Evolutionary conservation across 2,888 invertebrate species (phyloP).

Genomic region (Lathronympha strigana): DNA sequence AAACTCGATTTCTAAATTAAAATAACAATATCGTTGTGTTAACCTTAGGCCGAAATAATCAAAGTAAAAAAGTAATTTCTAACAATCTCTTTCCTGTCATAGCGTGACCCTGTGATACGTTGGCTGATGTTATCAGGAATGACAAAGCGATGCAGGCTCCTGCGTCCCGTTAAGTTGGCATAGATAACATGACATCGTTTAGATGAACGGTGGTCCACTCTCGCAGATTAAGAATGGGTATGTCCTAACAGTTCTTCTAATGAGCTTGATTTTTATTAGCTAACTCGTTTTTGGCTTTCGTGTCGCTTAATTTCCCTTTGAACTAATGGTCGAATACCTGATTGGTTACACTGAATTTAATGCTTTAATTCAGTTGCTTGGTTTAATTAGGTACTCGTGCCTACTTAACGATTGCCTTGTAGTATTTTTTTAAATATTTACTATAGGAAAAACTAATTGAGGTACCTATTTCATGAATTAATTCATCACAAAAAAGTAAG

Average conservation of each 20-base stretch:
- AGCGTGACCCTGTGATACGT: constrained; percentile 7
- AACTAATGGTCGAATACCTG: background rate
- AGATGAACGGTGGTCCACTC: constrained; percentile 51
- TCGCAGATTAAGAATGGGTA: constrained; percentile 47
- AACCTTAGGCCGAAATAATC: constrained; percentile 1
- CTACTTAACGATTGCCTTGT: too few relatives aligned
- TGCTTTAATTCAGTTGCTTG: background rate
- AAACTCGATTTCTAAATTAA: constrained; percentile 15
- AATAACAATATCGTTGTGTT: background rate
- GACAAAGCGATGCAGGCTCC: constrained; percentile 62
- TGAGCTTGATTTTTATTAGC: constrained; percentile 24
- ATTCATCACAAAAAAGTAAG: too few relatives aligned
- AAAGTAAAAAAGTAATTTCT: constrained; percentile 18
- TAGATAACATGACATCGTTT: constrained; percentile 72
- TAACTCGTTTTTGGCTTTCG: constrained; percentile 11
- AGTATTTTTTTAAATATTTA: too few relatives aligned
- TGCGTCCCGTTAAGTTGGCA: constrained; percentile 72
- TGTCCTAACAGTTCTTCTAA: constrained; percentile 43
- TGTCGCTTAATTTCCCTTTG: constrained; percentile 5
- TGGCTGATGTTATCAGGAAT: constrained; percentile 51
- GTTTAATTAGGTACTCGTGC: background rate
- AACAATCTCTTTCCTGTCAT: constrained; percentile 12
- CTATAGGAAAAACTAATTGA: too few relatives aligned
- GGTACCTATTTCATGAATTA: too few relatives aligned
- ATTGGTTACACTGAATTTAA: constrained; percentile 9